phyloP scores from a whole-genome alignment of 2,113 vertebrate genomes.

The Eudyptes chrysolophus region DNA sequence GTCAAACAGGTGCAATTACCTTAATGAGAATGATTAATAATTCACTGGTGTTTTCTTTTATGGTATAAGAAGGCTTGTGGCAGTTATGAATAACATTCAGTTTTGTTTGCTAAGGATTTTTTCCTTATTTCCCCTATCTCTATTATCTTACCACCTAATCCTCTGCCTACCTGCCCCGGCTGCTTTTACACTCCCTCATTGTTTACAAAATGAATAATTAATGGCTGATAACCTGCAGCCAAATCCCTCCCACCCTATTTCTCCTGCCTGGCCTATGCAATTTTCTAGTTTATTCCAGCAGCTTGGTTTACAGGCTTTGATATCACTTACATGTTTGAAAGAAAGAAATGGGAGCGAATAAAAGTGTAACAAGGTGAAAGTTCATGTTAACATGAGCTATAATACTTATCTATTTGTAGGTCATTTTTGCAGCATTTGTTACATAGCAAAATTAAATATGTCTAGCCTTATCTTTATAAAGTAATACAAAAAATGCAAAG shows the following conservation, averaged over 20 bases:
- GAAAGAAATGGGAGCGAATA: constrained; percentile 19
- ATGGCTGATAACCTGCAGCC: constrained; percentile 57
- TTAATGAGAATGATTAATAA: constrained; percentile 70
- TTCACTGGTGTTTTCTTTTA: constrained; percentile 58
- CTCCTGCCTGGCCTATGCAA: constrained; percentile 17
- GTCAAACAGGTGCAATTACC: constrained; percentile 44
- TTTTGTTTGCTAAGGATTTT: constrained; percentile 46
- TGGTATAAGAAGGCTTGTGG: neutral
- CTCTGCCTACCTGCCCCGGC: constrained; percentile 1
- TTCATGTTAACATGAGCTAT: neutral
- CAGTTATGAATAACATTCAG: constrained; percentile 43
- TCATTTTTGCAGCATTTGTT: neutral
- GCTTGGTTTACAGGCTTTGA: constrained; percentile 47
- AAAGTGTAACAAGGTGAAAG: constrained; percentile 15
- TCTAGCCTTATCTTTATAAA: neutral
- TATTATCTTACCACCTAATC: constrained; percentile 62
- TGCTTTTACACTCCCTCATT: constrained; percentile 59
- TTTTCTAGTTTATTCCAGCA: constrained; percentile 57
- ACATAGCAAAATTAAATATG: neutral
- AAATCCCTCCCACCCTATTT: constrained; percentile 22
- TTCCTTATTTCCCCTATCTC: constrained; percentile 58
- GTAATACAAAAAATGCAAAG: neutral
- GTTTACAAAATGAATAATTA: constrained; percentile 74
- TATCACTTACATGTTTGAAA: constrained; percentile 49
- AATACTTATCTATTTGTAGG: neutral